Evolutionary conservation across 2,797 vertebrate genomes (phyloP).

Genomic region (Chaenodraco wilsoni): DNA sequence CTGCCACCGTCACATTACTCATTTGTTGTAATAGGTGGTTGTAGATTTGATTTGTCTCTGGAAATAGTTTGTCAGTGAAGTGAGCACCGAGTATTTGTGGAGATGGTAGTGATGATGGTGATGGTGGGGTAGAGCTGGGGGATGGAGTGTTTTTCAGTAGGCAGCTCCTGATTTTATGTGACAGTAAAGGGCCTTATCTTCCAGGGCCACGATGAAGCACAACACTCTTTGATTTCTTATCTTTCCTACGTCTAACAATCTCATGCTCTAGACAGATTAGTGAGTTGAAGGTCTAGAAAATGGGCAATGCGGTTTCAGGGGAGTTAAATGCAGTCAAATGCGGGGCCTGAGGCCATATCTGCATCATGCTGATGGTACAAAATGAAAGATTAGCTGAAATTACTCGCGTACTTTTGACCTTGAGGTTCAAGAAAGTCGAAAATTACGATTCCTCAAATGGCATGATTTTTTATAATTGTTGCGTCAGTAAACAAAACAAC

Average conservation of each 20-base stretch:
- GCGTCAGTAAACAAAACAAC: neutral
- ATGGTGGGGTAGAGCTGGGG: conserved; percentile 62
- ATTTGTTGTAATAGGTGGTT: conserved; percentile 26
- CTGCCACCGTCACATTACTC: conserved; percentile 16
- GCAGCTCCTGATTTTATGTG: conserved; percentile 76
- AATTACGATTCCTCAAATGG: conserved; percentile 11
- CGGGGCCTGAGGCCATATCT: conserved; percentile 59
- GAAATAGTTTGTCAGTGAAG: conserved; percentile 53
- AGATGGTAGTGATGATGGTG: conserved; percentile 68
- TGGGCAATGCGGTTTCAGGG: conserved; percentile 38
- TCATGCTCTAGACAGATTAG: conserved; percentile 73
- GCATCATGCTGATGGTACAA: conserved; percentile 67
- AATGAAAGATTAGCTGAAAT: conserved; percentile 54
- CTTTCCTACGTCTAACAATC: conserved; percentile 70
- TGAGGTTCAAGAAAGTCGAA: conserved; percentile 42
- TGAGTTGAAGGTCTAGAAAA: conserved; percentile 73
- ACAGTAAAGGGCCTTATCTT: conserved; percentile 79
- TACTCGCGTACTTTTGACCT: conserved; percentile 57
- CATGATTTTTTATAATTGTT: conserved; percentile 31
- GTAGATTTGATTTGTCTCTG: conserved; percentile 45
- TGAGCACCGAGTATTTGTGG: conserved; percentile 49
- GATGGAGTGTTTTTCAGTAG: conserved; percentile 70
- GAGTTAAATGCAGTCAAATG: conserved; percentile 54
- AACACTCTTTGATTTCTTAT: conserved; percentile 78
- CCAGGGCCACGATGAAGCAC: conserved; percentile 74